Base-by-base conservation (phyloP, 2,888 invertebrate genomes). In the Luperina nickerlii region DNA sequence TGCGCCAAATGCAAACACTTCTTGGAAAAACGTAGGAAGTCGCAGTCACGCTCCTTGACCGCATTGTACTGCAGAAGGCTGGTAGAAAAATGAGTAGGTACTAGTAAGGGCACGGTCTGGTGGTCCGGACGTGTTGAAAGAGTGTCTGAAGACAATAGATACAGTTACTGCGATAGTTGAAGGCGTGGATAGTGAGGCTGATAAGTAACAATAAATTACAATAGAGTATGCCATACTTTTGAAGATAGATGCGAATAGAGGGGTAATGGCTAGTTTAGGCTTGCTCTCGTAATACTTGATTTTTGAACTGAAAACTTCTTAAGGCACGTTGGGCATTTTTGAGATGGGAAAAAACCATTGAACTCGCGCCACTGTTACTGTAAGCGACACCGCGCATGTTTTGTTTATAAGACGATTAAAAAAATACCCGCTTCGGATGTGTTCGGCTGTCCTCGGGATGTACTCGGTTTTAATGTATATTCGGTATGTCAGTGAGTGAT, bases 21-120 rank as follows among this genome's bases (percentile, higher is more conserved):
- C 60, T 66, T 66, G 66, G 57, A 76, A 74, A 81, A 79, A 80
- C 63, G 75, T 87, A 66, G 76, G 70, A 67, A 78, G 76, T 57
- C 6, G 54, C n/a, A 51, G 75, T 78, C 66, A 82, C 77, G 65
- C 71, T 79, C 75, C 74, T 80, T 82, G 82, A 74, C 75, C 78
- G 76, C 78, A 69, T 82, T 86, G 78, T 87, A 65, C 38, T 63
- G 15, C 57, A 78, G n/a, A 78, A 70, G 79, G 78, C 27, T 69
- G 42, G 80, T 72, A 42, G 68, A 78, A 80, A 81, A 85, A 83
- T 69, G 68, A 42, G 60, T 45, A 75, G 71, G 63, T 42, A 38
- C 54, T 60, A 15, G 32, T 74, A 69, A 81, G 77, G 71, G 57
- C 62, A 77, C 78, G 78, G 76, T 79, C 80, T 80, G 84, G 57